phyloP scores from a whole-genome alignment of 2,888 invertebrate genomes.

The Eurytoma californica region DNA sequence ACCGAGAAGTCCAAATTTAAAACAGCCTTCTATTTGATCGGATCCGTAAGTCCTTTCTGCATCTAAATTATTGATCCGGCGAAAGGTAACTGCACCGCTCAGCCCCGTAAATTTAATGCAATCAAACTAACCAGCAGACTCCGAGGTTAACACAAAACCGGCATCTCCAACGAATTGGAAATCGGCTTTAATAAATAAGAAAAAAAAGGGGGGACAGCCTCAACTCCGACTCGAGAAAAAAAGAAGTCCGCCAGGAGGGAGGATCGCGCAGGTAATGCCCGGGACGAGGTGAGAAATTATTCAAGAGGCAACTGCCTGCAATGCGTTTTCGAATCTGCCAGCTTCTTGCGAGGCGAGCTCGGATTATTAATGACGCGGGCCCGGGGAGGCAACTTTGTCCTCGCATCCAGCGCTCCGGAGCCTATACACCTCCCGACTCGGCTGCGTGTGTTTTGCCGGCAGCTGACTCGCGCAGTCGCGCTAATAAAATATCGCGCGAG shows the following conservation, averaged over 20 bases:
- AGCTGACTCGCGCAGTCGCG: conserved; percentile 28
- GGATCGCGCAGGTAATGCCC: no score
- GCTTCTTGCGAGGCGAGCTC: conserved; percentile 25
- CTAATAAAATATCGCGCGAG: conserved; percentile 35
- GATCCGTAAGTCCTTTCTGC: no score
- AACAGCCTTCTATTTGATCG: no score
- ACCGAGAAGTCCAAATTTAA: no score
- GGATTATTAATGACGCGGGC: conserved; percentile 43
- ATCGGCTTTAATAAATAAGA: neutral
- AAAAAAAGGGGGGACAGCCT: neutral
- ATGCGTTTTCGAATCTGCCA: conserved; percentile 11
- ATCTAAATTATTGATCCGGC: no score
- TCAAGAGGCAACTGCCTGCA: conserved; percentile 5
- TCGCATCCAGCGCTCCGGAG: neutral
- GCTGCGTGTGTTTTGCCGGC: conserved; percentile 9
- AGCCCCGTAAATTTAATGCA: no score
- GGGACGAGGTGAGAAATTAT: conserved; percentile 18
- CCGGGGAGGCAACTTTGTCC: conserved; percentile 13
- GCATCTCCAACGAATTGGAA: no score
- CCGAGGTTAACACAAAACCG: no score
- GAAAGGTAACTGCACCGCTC: no score
- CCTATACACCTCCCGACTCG: neutral
- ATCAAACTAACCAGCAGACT: no score
- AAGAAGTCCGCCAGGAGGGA: no score
- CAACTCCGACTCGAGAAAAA: no score